A percentile compares a stretch with the other conserved stretches of the same genome.
These are phyloP conservation scores for Drosophila guanche DNA, from an alignment of 1,140 invertebrate genomes.

Conservation along the genomic window DNA sequence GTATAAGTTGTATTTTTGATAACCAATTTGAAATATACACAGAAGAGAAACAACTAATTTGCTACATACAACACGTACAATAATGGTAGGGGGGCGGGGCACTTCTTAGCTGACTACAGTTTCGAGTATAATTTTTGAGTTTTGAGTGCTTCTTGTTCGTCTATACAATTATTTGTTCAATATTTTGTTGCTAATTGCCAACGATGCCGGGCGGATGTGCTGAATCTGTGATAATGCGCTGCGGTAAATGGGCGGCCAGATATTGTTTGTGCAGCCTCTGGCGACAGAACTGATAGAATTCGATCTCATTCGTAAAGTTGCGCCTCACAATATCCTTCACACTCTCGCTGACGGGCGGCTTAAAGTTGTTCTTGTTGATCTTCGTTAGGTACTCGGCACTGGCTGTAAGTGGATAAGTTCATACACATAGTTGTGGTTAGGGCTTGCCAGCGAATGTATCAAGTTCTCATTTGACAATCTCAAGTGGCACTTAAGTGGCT, in stretches of 20 bases:
- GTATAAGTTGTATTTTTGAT: constrained; percentile 45
- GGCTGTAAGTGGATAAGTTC: constrained; percentile 85
- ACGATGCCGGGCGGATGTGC: constrained; percentile 35
- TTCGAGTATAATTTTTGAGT: constrained; percentile 39
- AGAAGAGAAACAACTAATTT: constrained; percentile 58
- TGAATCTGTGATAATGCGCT: constrained; percentile 61
- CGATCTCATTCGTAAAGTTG: constrained; percentile 95
- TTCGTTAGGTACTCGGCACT: constrained; percentile 89
- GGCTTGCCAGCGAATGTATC: neutral
- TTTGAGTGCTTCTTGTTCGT: constrained; percentile 28
- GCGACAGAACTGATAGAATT: constrained; percentile 95
- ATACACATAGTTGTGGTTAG: neutral
- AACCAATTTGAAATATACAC: constrained; percentile 70
- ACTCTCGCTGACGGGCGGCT: constrained; percentile 92
- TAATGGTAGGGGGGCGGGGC: constrained; percentile 12
- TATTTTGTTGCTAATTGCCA: constrained; percentile 35
- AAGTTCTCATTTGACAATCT: neutral
- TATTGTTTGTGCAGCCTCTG: constrained; percentile 92
- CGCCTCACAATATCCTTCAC: constrained; percentile 93
- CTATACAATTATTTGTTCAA: constrained; percentile 40
- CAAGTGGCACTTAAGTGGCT: neutral
- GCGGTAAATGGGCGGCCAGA: constrained; percentile 87
- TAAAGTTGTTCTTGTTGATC: constrained; percentile 94
- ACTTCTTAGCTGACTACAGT: constrained; percentile 63
- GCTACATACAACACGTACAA: constrained; percentile 37